Evolutionary conservation across 2,888 invertebrate genomes (phyloP), one percentile per base, ranked within the genome.

Genomic region (Conchocele bisecta): DNA sequence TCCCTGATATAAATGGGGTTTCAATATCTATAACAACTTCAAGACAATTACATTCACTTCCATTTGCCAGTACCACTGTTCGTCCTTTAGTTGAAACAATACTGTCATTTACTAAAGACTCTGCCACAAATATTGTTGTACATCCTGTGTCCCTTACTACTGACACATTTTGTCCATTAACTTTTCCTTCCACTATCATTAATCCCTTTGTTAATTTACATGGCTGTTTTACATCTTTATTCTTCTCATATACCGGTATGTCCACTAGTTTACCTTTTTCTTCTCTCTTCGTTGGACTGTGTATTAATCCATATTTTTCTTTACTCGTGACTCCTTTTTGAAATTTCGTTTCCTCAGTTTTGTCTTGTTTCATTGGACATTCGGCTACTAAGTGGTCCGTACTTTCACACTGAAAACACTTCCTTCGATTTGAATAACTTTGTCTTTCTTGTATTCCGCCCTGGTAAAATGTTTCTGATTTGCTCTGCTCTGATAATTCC

Each of bases 21-120:
- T 31, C 53, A n/a, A 53, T 29, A 6, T 53, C 15, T 31, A 53
- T 33, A 22, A 22, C 20, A 13, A 53, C 15, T 35, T 58, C 46
- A 31, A 11, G 29, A 31, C 58, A 58, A 20, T 20, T 15, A 15
- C 24, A 13, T n/a, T 2, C 15, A n/a, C 17, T 31, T 3, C 58
- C 46, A 44, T 58, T 31, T 13, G 58, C 58, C 22, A 58, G 33
- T 7, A 9, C 31, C 17, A 58, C 33, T 22, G 44, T 22, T 20
- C n/a, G 11, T n/a, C n/a, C 37, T 13, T 11, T 13, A 11, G 11
- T 35, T 13, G 11, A 13, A 13, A 35, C 11, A 11, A 35, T 35
- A 35, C 37, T 35, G n/a, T 11, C 37, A 35, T 35, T n/a, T 35
- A 35, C 37, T 35, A 35, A 35, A 13, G 11, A 13, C n/a, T 35